phyloP scores from a whole-genome alignment of 2,113 vertebrate genomes.

The Aldabrachelys gigantea region DNA sequence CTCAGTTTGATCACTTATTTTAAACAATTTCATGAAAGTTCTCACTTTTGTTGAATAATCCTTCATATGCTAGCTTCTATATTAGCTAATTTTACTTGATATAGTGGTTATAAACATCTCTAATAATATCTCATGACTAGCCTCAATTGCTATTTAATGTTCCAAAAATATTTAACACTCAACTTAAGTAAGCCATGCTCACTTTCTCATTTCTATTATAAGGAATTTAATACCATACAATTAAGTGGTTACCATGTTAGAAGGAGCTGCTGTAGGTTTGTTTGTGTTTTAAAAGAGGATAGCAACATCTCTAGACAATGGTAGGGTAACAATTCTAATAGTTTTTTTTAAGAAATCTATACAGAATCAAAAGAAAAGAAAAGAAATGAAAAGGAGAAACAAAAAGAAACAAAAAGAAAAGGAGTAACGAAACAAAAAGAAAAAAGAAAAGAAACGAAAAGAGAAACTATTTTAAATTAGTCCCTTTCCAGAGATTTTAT shows the following conservation, averaged over 20 bases:
- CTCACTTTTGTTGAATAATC: not conserved
- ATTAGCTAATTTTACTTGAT: not conserved
- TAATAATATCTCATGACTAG: not conserved
- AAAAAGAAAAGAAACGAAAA: not conserved
- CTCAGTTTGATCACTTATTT: not conserved
- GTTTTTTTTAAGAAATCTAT: not conserved
- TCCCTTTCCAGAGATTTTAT: not conserved
- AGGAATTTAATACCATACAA: not conserved
- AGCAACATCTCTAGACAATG: too few species aligned
- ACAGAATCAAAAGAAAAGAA: not conserved
- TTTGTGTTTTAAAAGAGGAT: too few species aligned
- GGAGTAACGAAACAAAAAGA: too few species aligned
- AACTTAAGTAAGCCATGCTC: not conserved
- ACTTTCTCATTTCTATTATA: not conserved
- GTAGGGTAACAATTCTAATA: too few species aligned
- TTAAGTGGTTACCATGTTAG: not conserved
- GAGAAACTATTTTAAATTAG: not conserved
- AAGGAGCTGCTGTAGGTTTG: not conserved
- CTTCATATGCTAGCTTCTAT: not conserved
- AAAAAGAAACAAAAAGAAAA: not conserved
- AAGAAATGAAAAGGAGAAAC: too few species aligned
- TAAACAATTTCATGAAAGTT: not conserved
- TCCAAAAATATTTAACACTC: not conserved
- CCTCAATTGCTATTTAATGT: not conserved
- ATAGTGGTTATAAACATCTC: not conserved